Percentiles rank a stretch among this genome's conserved stretches.
phyloP scores from a whole-genome alignment of 2,888 invertebrate genomes.

The Drosophila kuntzei region DNA sequence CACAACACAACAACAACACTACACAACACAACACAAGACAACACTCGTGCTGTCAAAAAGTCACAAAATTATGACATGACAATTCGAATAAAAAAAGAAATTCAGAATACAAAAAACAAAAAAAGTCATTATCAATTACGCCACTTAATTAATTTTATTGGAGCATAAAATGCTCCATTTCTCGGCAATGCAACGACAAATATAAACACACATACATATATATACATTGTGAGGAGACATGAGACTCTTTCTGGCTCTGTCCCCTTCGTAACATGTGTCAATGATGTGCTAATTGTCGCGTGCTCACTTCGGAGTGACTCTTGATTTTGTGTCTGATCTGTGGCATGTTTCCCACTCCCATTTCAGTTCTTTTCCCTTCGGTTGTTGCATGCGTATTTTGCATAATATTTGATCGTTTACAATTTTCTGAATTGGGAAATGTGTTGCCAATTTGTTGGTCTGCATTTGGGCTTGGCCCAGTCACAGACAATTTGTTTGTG shows the following conservation, averaged over 20 bases:
- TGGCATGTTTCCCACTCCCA: conserved; percentile 17
- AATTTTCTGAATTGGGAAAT: conserved; percentile 26
- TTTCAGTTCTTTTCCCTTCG: not conserved
- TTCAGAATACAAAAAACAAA: conserved; percentile 45
- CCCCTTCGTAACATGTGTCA: conserved; percentile 65
- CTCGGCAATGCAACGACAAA: conserved; percentile 52
- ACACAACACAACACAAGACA: conserved; percentile 1
- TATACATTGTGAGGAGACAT: not conserved
- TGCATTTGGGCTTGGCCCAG: conserved; percentile 50
- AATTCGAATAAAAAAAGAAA: conserved; percentile 20
- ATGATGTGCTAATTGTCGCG: conserved; percentile 81
- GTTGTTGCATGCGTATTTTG: conserved; percentile 30
- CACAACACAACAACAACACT: not conserved
- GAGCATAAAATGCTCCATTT: conserved; percentile 81
- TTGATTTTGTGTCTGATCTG: conserved; percentile 36
- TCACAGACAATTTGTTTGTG: conserved; percentile 36
- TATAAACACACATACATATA: conserved; percentile 12
- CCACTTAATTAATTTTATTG: conserved; percentile 81
- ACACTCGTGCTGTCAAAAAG: conserved; percentile 30
- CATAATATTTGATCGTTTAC: conserved; percentile 48
- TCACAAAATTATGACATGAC: conserved; percentile 55
- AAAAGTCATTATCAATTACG: conserved; percentile 80
- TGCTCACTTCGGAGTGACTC: conserved; percentile 62
- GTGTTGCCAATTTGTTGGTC: conserved; percentile 45
- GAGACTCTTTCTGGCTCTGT: not conserved